Conservation (phyloP, 2,113 vertebrate species). For the Raja brachyura region DNA sequence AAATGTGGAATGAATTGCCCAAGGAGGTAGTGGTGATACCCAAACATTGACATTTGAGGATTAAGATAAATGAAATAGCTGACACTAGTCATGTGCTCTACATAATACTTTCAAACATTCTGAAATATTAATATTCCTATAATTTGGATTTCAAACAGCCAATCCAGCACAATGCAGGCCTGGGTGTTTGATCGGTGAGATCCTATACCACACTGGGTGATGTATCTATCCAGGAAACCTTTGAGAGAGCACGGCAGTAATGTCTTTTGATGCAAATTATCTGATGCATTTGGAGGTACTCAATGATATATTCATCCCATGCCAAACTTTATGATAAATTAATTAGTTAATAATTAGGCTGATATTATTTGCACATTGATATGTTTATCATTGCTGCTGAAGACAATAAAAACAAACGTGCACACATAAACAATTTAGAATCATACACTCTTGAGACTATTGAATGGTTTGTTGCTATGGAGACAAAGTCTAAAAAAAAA, state of each 20-base stretch:
- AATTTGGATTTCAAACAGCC: neutral
- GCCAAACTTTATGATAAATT: conserved; percentile 51
- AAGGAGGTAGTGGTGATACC: neutral
- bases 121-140: neutral
- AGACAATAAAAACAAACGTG: conserved; percentile 60
- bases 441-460: conserved; percentile 50
- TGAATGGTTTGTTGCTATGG: conserved; percentile 60
- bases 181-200: neutral
- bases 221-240: neutral
- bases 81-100: neutral
- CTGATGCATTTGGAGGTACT: neutral
- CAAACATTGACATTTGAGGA: neutral
- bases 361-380: conserved; percentile 65
- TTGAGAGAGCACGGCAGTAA: neutral
- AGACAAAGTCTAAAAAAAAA: conserved; percentile 62
- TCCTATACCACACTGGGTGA: neutral
- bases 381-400: conserved; percentile 55
- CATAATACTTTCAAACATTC: neutral
- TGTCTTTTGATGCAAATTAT: neutral
- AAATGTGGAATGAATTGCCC: neutral
- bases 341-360: conserved; percentile 71
- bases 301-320: neutral
- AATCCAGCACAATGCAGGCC: neutral
- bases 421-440: conserved; percentile 59
- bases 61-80: neutral